A percentile compares a stretch with the other conserved stretches of the same genome.
phyloP scores from a whole-genome alignment of 53 echinoderm and acorn worm genomes.

The Pentamera pediparva region DNA sequence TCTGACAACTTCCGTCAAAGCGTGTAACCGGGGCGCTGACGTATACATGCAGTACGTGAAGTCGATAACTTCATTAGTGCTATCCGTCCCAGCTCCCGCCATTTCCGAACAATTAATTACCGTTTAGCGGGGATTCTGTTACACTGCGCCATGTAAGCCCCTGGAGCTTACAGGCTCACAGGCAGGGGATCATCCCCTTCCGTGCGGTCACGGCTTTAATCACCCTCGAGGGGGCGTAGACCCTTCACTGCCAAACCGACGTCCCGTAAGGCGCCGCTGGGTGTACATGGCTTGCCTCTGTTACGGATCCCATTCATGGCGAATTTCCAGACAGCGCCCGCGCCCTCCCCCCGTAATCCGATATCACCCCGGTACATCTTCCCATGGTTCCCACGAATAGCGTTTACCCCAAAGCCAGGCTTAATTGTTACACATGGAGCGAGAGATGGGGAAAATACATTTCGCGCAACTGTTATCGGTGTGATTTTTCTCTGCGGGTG shows the following conservation, averaged over 20 bases:
- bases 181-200: background rate
- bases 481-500: too few relatives aligned
- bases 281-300: too few relatives aligned
- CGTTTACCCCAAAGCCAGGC: slow-evolving; percentile 2
- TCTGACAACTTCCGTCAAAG: too few relatives aligned
- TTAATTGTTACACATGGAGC: background rate
- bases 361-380: too few relatives aligned
- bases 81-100: background rate
- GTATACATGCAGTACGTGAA: too few relatives aligned
- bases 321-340: too few relatives aligned
- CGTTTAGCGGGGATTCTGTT: background rate
- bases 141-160: background rate
- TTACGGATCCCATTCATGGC: too few relatives aligned
- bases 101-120: background rate
- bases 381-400: background rate
- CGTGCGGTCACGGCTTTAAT: too few relatives aligned
- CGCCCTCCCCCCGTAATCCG: too few relatives aligned
- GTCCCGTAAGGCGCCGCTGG: too few relatives aligned
- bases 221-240: slow-evolving; percentile 7
- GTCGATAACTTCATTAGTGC: too few relatives aligned
- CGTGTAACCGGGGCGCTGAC: background rate
- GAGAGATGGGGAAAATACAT: background rate
- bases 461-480: background rate
- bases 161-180: background rate
- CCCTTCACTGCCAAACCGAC: too few relatives aligned